A percentile compares a stretch with the other conserved stretches of the same genome.
Conservation (phyloP, 1,140 invertebrate genomes). For the Cheumatopsyche charites region DNA sequence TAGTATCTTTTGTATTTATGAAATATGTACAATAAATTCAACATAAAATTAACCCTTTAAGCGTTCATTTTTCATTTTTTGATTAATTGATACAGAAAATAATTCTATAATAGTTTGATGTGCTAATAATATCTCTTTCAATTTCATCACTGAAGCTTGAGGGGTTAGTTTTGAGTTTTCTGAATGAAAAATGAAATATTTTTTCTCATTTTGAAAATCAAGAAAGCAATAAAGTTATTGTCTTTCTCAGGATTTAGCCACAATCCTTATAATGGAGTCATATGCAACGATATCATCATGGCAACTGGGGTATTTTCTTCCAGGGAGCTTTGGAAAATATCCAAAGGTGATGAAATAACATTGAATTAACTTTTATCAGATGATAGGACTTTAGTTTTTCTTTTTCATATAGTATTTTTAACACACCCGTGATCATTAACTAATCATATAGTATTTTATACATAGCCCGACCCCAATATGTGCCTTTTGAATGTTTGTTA, state of each 20-base stretch:
- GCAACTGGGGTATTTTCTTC: constrained; percentile 98
- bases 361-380: constrained; percentile 5
- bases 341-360: constrained; percentile 78
- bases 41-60: constrained; percentile 18
- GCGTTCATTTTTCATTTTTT: not conserved
- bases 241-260: constrained; percentile 81
- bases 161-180: constrained; percentile 9
- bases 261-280: constrained; percentile 96
- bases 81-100: not conserved
- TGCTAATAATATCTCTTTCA: not conserved
- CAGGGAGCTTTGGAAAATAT: constrained; percentile 95
- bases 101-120: not conserved
- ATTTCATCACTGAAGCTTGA: constrained; percentile 10
- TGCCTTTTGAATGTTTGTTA: too few relatives aligned
- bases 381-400: too few relatives aligned
- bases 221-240: constrained; percentile 27
- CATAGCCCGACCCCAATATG: too few relatives aligned
- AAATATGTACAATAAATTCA: constrained; percentile 4
- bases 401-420: too few relatives aligned
- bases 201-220: constrained; percentile 2
- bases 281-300: constrained; percentile 98
- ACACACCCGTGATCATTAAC: too few relatives aligned
- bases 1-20: not conserved
- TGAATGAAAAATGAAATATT: not conserved
- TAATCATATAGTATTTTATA: too few relatives aligned